Conservation (phyloP, 2,113 vertebrate genomes). For the Dicrurus megarhynchus region DNA sequence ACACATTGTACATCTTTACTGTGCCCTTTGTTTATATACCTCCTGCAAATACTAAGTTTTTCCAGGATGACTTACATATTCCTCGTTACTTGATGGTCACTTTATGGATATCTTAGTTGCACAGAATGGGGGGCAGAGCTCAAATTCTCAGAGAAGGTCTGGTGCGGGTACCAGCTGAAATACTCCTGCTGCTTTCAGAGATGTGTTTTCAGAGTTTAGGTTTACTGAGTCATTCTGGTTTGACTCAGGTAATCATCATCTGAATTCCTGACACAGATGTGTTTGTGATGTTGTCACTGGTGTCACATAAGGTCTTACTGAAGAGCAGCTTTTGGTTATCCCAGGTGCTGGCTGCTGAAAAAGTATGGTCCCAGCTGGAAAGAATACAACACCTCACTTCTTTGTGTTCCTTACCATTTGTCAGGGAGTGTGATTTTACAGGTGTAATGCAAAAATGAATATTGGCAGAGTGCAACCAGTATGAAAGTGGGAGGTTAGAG, state of each 20-base stretch:
- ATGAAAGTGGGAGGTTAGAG: not conserved
- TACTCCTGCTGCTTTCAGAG: not conserved
- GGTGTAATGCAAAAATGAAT: not conserved
- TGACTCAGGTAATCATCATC: not conserved
- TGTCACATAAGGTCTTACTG: not conserved
- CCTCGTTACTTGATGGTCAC: not conserved
- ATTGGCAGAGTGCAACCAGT: not conserved
- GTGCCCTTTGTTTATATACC: not conserved
- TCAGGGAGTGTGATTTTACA: not conserved
- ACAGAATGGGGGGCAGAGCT: not conserved
- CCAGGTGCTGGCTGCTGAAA: not conserved
- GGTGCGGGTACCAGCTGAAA: not conserved
- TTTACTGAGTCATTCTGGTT: not conserved
- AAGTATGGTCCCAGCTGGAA: not conserved
- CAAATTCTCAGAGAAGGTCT: not conserved
- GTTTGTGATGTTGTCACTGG: not conserved
- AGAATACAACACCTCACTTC: not conserved
- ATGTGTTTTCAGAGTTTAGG: not conserved
- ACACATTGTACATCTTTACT: not conserved
- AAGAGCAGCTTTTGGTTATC: not conserved
- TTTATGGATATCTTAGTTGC: not conserved
- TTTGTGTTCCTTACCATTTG: not conserved
- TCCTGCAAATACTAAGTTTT: not conserved
- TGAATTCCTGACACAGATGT: not conserved
- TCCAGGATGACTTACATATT: not conserved